Evolutionary conservation across 2,888 invertebrate genomes (phyloP).

Genomic region (Amphimallon solstitiale): DNA sequence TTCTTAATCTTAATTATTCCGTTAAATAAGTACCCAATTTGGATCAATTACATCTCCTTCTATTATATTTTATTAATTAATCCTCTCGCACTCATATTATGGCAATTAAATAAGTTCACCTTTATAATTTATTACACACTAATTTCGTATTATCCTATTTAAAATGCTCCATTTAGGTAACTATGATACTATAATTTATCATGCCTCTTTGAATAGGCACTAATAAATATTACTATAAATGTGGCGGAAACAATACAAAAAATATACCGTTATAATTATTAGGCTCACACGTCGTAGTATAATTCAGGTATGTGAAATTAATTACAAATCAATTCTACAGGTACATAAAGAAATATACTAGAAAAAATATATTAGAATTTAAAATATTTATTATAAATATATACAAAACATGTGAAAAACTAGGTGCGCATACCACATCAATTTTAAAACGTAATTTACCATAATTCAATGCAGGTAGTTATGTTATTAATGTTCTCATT

Average conservation of each 20-base stretch:
- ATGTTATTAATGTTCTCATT: background rate
- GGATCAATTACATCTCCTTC: background rate
- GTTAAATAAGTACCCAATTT: slow-evolving; percentile 5
- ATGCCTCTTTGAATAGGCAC: slow-evolving; percentile 7
- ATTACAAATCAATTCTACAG: slow-evolving; percentile 1
- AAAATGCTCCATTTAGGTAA: slow-evolving; percentile 1
- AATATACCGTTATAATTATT: slow-evolving; percentile 7
- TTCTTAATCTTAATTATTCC: no score
- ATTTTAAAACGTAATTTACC: background rate
- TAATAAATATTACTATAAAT: slow-evolving; percentile 13
- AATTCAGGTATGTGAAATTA: background rate
- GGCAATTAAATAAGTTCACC: slow-evolving; percentile 9
- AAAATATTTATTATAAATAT: background rate
- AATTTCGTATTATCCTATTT: slow-evolving; percentile 3
- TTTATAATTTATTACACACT: slow-evolving; percentile 2
- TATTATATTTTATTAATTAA: background rate
- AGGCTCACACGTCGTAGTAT: background rate
- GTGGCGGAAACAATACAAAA: slow-evolving; percentile 15
- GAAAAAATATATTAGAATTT: background rate
- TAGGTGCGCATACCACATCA: no score
- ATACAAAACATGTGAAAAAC: background rate
- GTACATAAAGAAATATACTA: background rate
- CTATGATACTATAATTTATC: slow-evolving; percentile 3
- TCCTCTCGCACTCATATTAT: background rate
- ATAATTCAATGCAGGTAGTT: background rate